phyloP scores from a whole-genome alignment of 2,797 vertebrate genomes.

The Bovichtus diacanthus region DNA sequence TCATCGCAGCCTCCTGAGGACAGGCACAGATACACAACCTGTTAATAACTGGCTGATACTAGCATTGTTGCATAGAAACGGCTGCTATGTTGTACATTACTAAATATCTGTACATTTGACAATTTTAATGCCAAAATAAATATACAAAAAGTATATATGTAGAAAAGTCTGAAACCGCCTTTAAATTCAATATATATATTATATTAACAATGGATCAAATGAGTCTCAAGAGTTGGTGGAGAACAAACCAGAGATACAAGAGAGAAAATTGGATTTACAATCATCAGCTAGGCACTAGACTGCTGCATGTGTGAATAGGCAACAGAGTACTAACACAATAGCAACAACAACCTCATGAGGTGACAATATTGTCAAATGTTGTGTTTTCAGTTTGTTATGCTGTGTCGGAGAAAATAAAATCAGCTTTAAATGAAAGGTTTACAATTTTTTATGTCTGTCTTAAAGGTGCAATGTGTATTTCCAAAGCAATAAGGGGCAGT shows the following conservation, averaged over 20 bases:
- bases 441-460: too few relatives aligned
- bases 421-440: neutral
- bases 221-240: too few relatives aligned
- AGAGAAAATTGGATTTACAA: neutral
- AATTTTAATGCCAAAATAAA: neutral
- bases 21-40: neutral
- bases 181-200: too few relatives aligned
- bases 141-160: neutral
- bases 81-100: neutral
- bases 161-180: too few relatives aligned
- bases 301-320: neutral
- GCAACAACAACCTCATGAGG: neutral
- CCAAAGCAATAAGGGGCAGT: too few relatives aligned
- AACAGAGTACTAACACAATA: neutral
- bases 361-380: neutral
- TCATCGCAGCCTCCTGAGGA: conserved; percentile 58
- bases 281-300: neutral
- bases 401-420: neutral
- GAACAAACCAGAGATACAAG: neutral
- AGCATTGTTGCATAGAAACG: neutral
- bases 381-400: neutral
- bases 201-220: too few relatives aligned
- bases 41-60: neutral
- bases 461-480: too few relatives aligned
- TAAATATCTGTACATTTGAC: neutral